phyloP scores from a whole-genome alignment of 2,113 vertebrate species.

The Dissostichus mawsoni region DNA sequence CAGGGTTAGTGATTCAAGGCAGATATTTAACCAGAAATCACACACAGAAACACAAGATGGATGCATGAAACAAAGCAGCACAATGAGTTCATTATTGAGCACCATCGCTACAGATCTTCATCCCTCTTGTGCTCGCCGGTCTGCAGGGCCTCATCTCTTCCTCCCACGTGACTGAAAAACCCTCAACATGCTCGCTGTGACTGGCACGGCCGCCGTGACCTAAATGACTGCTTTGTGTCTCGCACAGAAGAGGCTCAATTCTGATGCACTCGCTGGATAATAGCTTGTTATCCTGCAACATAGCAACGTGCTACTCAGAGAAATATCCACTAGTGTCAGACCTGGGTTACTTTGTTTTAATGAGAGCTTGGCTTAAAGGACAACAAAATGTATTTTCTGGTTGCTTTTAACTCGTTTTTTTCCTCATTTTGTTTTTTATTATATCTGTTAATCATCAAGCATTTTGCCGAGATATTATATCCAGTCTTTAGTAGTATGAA shows the following conservation, averaged over 20 bases:
- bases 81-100: neutral
- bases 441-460: too few species aligned
- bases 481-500: too few species aligned
- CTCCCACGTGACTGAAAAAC: conserved; percentile 23
- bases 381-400: too few species aligned
- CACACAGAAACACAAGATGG: conserved; percentile 29
- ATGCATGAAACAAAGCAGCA: conserved; percentile 14
- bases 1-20: conserved; percentile 68
- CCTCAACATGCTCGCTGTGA: conserved; percentile 38
- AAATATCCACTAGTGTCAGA: neutral
- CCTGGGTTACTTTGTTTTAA: neutral
- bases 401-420: too few species aligned
- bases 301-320: neutral
- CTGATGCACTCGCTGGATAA: conserved; percentile 11
- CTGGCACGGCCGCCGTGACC: conserved; percentile 60
- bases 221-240: conserved; percentile 72
- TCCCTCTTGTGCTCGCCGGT: conserved; percentile 3
- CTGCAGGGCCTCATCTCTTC: conserved; percentile 11
- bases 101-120: neutral
- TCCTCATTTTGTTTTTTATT: too few species aligned
- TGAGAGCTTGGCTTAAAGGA: too few species aligned
- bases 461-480: too few species aligned
- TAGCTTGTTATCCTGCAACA: neutral
- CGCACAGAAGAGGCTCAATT: conserved; percentile 8
- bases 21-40: conserved; percentile 46